Percentiles rank a stretch among this genome's conserved stretches.
Evolutionary conservation across 1,140 invertebrate genomes (phyloP).

Genomic region (Polypedilum pembai): DNA sequence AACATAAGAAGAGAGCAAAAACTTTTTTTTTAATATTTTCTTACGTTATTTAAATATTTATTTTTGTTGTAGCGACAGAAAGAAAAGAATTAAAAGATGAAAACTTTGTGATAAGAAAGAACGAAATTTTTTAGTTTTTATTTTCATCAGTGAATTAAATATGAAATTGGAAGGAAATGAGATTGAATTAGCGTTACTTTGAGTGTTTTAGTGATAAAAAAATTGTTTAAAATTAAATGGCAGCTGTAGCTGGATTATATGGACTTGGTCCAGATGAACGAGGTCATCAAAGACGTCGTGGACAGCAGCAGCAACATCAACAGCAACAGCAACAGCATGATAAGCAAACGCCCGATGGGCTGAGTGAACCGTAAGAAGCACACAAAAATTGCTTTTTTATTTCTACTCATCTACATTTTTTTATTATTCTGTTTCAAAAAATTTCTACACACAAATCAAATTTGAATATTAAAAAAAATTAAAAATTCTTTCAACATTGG

Average conservation of each 20-base stretch:
- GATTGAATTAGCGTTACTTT: not conserved
- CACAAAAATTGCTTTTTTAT: too few relatives aligned
- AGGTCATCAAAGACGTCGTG: conserved; percentile 42
- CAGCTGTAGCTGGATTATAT: conserved; percentile 42
- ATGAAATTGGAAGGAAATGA: not conserved
- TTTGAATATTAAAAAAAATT: too few relatives aligned
- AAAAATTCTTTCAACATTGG: too few relatives aligned
- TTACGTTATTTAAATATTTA: too few relatives aligned
- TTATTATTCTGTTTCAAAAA: too few relatives aligned
- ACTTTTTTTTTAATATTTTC: too few relatives aligned
- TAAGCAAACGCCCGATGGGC: conserved; percentile 30
- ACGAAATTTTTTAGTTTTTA: not conserved
- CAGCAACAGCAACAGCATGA: conserved; percentile 38
- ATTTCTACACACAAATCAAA: too few relatives aligned
- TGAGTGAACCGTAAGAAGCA: conserved; percentile 30
- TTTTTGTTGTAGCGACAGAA: too few relatives aligned
- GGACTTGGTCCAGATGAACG: conserved; percentile 42
- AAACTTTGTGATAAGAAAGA: not conserved
- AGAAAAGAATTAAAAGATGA: not conserved
- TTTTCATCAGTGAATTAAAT: not conserved
- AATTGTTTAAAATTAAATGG: conserved; percentile 34
- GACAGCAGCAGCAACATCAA: conserved; percentile 42
- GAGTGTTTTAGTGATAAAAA: not conserved
- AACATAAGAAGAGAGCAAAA: too few relatives aligned
- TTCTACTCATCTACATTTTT: too few relatives aligned